Evolutionary conservation across 1,140 invertebrate species (phyloP).

Genomic region (Drosophila triauraria): DNA sequence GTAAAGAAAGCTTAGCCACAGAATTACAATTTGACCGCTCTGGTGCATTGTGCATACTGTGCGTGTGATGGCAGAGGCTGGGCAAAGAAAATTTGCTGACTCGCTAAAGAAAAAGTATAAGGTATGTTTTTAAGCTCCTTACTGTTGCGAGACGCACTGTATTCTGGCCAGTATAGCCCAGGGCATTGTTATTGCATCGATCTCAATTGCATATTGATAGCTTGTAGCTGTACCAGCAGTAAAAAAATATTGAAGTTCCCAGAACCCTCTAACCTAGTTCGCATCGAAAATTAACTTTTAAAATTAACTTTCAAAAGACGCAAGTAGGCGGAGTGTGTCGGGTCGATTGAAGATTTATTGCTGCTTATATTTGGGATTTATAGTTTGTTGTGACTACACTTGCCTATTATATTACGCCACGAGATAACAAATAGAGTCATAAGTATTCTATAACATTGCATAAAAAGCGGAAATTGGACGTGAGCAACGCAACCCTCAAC

Average conservation of each 20-base stretch:
- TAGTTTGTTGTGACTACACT: slow-evolving; percentile 32
- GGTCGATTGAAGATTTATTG: slow-evolving; percentile 22
- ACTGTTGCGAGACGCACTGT: slow-evolving; percentile 7
- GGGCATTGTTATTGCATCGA: slow-evolving; percentile 15
- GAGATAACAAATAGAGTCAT: slow-evolving; percentile 36
- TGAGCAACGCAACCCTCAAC: slow-evolving; percentile 3
- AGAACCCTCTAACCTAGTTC: background rate
- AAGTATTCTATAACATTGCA: slow-evolving; percentile 30
- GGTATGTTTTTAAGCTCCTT: background rate
- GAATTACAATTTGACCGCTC: too few relatives aligned
- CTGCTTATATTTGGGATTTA: slow-evolving; percentile 38
- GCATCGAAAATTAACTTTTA: background rate
- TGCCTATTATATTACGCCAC: slow-evolving; percentile 26
- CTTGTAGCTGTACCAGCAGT: background rate
- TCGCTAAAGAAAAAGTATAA: too few relatives aligned
- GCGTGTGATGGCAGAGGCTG: too few relatives aligned
- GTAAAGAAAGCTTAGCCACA: too few relatives aligned
- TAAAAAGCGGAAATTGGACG: slow-evolving; percentile 31
- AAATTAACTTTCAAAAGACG: background rate
- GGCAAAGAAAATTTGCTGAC: too few relatives aligned
- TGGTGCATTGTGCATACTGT: too few relatives aligned
- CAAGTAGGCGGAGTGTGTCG: background rate
- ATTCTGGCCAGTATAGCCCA: background rate
- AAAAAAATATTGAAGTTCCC: background rate
- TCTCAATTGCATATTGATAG: slow-evolving; percentile 19